Evolutionary conservation across 2,113 vertebrate species (phyloP).

Genomic region (Numida meleagris): DNA sequence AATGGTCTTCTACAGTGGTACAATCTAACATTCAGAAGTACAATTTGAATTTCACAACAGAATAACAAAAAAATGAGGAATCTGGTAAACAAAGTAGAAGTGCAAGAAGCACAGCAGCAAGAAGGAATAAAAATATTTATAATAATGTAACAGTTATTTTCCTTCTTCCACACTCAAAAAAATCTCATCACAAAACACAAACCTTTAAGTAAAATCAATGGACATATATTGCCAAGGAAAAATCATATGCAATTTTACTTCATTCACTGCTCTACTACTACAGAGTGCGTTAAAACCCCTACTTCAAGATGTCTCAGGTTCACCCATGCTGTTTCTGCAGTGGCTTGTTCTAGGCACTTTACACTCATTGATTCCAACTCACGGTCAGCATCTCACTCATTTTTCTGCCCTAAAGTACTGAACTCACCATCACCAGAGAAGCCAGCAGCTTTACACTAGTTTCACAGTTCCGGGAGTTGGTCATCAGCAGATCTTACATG

Average conservation of each 20-base stretch:
- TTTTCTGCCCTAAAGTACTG: not conserved
- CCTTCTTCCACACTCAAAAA: not conserved
- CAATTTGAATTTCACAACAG: not conserved
- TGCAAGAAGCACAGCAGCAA: not conserved
- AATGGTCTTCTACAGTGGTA: not conserved
- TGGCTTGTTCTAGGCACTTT: not conserved
- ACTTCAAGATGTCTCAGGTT: not conserved
- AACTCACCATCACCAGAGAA: not conserved
- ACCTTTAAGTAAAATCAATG: not conserved
- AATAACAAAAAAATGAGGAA: not conserved
- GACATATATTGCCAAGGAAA: not conserved
- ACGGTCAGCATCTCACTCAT: not conserved
- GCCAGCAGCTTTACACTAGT: not conserved
- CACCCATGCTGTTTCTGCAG: not conserved
- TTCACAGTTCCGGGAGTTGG: not conserved
- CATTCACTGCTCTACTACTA: not conserved
- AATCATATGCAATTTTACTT: not conserved
- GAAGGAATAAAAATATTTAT: not conserved
- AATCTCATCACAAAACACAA: not conserved
- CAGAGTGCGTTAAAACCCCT: not conserved
- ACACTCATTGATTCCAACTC: not conserved
- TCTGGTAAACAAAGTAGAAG: not conserved
- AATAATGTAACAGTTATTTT: not conserved
- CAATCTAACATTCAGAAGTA: not conserved
- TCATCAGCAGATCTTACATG: not conserved